Base-by-base conservation (phyloP, 2,888 invertebrate genomes). In the Drosophila helvetica region DNA sequence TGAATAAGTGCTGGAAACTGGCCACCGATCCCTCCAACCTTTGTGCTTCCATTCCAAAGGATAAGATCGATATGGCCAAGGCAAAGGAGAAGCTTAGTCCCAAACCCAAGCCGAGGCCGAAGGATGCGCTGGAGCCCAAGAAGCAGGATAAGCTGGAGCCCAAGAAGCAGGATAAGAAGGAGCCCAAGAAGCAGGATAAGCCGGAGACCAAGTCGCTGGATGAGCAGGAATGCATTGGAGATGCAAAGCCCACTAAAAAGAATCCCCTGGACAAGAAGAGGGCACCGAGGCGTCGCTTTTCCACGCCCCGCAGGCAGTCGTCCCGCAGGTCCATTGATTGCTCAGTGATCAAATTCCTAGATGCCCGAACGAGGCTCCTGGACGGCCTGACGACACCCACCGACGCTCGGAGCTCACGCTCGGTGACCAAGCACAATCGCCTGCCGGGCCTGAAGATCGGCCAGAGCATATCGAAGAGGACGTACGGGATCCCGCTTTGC, bases 401-500 rank as follows among this genome's bases (percentile, higher is more conserved):
- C 2, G 5, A 38, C 6, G 15, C n/a, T n/a, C n/a, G n/a, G n/a
- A 15, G 2, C 15, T 2, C 46, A n/a, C 1, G 6, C 27, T 4
- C 30, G 22, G 15, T 9, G 4, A 2, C 7, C 5, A 9, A 12
- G 5, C 8, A 18, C 2, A 18, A 15, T 3, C 12, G 18, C 15
- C 7, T 22, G 50, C 48, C 27, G 17, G 10, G 50, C 18, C 15
- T 27, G 19, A 59, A 30, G 22, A 7, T 2, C 27, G 58, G 33
- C 10, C 10, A n/a, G 1, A 30, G 42, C 3, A 22, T 38, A 0
- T 38, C 61, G 8, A 63, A 47, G 18, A 69, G 53, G 10, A 17
- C 22, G 0, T 69, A 33, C 19, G 46, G 22, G 0, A 71, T 81
- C 6, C 81, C 81, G 3, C 42, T 81, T 7, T 86, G 86, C 33